Conservation (phyloP, 2,888 invertebrate species). For the Hydroisotoma schaefferi region DNA sequence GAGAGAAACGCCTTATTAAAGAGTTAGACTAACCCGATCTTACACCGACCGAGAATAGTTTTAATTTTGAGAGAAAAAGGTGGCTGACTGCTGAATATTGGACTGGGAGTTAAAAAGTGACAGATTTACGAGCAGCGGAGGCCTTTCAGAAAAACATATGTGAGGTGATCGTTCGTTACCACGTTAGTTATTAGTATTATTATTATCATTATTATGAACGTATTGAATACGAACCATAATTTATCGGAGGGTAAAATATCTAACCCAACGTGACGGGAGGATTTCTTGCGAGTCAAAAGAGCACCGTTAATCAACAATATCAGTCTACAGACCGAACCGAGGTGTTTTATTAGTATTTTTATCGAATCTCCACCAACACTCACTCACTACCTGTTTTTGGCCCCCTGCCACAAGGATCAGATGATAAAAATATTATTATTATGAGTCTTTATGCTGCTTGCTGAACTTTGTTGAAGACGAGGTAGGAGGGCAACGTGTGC, state of each 20-base stretch:
- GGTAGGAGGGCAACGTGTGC: too few relatives aligned
- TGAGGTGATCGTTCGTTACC: conserved; percentile 2
- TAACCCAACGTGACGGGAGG: neutral
- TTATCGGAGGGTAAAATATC: conserved; percentile 2
- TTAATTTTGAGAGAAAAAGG: conserved; percentile 13
- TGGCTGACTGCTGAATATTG: conserved; percentile 13
- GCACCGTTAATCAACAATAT: conserved; percentile 12
- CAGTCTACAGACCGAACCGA: conserved; percentile 3
- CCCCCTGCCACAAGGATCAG: too few relatives aligned
- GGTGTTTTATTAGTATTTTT: conserved; percentile 6
- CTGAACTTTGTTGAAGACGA: too few relatives aligned
- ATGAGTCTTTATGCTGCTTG: too few relatives aligned
- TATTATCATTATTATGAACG: neutral
- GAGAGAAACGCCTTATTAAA: neutral
- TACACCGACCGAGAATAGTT: neutral
- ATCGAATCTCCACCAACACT: too few relatives aligned
- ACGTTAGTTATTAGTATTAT: too few relatives aligned
- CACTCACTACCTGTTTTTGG: too few relatives aligned
- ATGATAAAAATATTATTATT: too few relatives aligned
- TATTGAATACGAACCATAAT: conserved; percentile 1
- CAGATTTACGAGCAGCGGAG: conserved; percentile 13
- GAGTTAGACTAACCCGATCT: neutral
- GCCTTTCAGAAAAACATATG: conserved; percentile 10
- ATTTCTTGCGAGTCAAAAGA: conserved; percentile 7
- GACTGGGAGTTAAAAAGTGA: conserved; percentile 16